Conservation (phyloP, 2,113 vertebrate genomes). For the Platysteira castanea region DNA sequence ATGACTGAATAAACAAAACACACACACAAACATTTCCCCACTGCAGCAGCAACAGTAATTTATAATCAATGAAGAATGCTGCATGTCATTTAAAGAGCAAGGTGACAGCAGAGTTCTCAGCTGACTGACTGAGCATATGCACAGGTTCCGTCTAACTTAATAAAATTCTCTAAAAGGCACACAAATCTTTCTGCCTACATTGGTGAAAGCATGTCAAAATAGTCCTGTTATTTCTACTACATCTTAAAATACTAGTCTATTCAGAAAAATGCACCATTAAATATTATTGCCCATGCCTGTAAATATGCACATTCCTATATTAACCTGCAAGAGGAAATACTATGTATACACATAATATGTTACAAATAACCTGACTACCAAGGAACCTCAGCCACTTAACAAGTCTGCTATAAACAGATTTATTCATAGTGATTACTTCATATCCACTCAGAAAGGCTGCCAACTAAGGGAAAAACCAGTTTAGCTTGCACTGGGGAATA, state of each 20-base stretch:
- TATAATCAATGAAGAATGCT: not conserved
- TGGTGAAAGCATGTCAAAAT: not conserved
- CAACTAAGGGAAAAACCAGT: not conserved
- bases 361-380: not conserved
- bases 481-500: not conserved
- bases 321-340: not conserved
- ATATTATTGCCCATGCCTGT: not conserved
- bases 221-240: not conserved
- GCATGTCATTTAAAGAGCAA: not conserved
- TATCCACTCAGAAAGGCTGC: not conserved
- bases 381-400: not conserved
- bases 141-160: not conserved
- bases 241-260: not conserved
- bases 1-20: not conserved
- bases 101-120: not conserved
- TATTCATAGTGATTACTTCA: not conserved
- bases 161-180: not conserved
- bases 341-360: rapidly evolving
- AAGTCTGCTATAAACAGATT: not conserved
- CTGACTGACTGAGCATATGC: not conserved
- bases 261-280: slow-evolving; percentile 9
- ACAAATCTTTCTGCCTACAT: not conserved
- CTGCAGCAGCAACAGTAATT: not conserved
- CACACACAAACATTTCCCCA: not conserved
- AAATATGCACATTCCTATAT: not conserved